Evolutionary conservation across 2,113 vertebrate species (phyloP), one percentile per base, ranked within the genome.

Genomic region (Calcarius ornatus): DNA sequence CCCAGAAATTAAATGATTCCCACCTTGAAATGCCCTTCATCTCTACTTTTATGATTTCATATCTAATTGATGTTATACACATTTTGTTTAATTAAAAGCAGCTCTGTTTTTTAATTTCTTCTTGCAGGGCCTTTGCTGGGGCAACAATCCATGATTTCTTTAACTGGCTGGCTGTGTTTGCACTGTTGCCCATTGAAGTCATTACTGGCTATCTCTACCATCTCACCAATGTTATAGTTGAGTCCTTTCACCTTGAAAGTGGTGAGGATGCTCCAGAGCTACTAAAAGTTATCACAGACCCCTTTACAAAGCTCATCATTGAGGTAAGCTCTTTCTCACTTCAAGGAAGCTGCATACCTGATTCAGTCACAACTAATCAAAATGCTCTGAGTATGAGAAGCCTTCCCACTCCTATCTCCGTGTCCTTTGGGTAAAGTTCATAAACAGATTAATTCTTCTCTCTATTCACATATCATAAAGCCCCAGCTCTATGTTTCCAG

Each of bases 131-230:
- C 9, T 99, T 99, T 90, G 99, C 99, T 2, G 99, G 98, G 5
- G 99, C 99, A 27, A 99, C 99, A 0, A 98, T 99, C 38, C 99
- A 99, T 4, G 99, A 99, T 96, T 99, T 99, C 96, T 99, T 99
- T 95, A 99, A 99, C 97, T 99, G 99, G 99, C 98, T 99, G 0
- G 99, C 99, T 0, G 99, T 99, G 71, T 85, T 99, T 37, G 82
- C 98, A 0, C 97, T 99, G 12, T 65, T 99, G 92, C 99, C 99
- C 2, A 43, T 99, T 96, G 99, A 99, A 96, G 98, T 98, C 1
- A 96, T 98, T 85, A 97, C 99, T 10, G 98, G 98, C 2, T 99
- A 99, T 90, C 97, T 99, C 71, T 99, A 96, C 96, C 96, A 95
- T 61, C 97, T 99, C 92, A 99, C 99, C 51, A 85, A 72, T 11